Evolutionary conservation across 2,797 vertebrate genomes (phyloP).

Genomic region (Fundulus diaphanus): DNA sequence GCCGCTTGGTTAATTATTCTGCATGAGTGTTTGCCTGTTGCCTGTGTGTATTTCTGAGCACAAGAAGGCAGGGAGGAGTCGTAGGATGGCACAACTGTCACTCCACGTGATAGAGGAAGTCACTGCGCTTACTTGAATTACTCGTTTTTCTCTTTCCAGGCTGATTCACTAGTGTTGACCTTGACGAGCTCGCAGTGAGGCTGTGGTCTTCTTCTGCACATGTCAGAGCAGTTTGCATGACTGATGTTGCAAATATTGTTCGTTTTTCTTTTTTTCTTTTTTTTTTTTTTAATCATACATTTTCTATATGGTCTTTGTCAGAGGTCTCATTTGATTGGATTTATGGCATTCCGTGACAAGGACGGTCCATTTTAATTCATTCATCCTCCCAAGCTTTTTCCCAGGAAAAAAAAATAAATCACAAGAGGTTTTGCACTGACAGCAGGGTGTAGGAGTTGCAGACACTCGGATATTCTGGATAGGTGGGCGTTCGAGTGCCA

Average conservation of each 20-base stretch:
- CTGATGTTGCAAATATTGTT: background rate
- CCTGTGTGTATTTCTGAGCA: slow-evolving; percentile 1
- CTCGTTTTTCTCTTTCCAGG: slow-evolving; percentile 43
- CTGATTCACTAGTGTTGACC: slow-evolving; percentile 19
- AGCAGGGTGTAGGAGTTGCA: slow-evolving; percentile 39
- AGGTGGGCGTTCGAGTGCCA: slow-evolving; percentile 14
- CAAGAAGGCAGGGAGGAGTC: background rate
- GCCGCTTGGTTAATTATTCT: slow-evolving; percentile 46
- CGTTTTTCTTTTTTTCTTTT: too few relatives aligned
- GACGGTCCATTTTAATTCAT: background rate
- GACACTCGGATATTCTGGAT: slow-evolving; percentile 23
- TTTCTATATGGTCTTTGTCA: background rate
- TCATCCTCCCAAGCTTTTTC: background rate
- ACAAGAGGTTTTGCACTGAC: slow-evolving; percentile 34
- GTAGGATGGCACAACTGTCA: slow-evolving; percentile 25
- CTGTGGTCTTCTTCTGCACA: background rate
- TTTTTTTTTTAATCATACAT: background rate
- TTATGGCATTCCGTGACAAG: background rate
- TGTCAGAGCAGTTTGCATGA: slow-evolving; percentile 1
- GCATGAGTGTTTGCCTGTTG: slow-evolving; percentile 27
- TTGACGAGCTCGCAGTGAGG: background rate
- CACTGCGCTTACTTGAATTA: slow-evolving; percentile 18
- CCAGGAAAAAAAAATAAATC: slow-evolving; percentile 1
- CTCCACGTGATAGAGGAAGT: slow-evolving; percentile 22
- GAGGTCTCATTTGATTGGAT: background rate